These are phyloP conservation scores for Spilarctia lutea DNA, from an alignment of 2,888 invertebrate species.

Conservation along the genomic window DNA sequence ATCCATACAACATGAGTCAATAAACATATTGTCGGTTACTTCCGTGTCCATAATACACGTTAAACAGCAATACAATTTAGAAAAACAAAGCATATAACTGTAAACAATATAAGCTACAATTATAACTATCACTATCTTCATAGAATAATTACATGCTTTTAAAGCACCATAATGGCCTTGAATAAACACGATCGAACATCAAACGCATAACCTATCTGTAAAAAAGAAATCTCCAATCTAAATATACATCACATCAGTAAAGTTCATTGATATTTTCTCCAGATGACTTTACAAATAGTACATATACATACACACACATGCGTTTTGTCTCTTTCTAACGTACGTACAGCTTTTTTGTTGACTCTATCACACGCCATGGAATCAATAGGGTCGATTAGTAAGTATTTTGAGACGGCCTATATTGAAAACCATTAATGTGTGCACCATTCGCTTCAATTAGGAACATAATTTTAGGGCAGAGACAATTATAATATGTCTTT, in stretches of 20 bases:
- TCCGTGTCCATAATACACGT: background rate
- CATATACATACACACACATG: background rate
- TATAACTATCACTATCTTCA: background rate
- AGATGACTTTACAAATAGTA: conserved; percentile 38
- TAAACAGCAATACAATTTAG: background rate
- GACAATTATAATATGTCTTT: too few relatives aligned
- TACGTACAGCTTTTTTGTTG: background rate
- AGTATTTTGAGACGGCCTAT: background rate
- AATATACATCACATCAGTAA: conserved; percentile 54
- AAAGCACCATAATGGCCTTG: background rate
- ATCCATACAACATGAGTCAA: too few relatives aligned
- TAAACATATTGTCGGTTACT: background rate
- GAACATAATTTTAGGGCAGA: too few relatives aligned
- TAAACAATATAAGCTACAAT: background rate
- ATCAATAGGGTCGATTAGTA: background rate
- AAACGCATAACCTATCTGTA: conserved; percentile 39
- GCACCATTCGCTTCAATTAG: background rate
- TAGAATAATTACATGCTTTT: conserved; percentile 4
- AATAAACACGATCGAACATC: conserved; percentile 21
- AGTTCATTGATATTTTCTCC: conserved; percentile 51
- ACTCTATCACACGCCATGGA: background rate
- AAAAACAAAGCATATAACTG: background rate
- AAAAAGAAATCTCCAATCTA: conserved; percentile 46
- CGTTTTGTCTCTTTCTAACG: conserved; percentile 1
- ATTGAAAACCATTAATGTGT: background rate